phyloP scores from a whole-genome alignment of 1,140 invertebrate species.

The Apolygus lucorum region DNA sequence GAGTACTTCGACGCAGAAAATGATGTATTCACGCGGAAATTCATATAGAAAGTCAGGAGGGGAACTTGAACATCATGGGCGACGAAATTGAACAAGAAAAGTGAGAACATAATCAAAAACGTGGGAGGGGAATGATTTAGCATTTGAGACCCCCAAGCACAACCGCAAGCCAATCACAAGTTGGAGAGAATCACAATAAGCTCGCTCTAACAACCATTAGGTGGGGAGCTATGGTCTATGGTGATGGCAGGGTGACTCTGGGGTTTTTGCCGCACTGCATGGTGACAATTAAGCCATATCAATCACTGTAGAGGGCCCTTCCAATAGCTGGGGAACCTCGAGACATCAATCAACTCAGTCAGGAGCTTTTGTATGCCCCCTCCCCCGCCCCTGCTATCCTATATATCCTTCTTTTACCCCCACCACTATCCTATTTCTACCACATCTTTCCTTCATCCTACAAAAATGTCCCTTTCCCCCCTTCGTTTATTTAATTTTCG shows the following conservation, averaged over 20 bases:
- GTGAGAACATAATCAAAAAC: background rate
- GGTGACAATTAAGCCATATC: conserved; percentile 16
- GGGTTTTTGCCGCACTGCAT: background rate
- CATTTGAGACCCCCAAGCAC: conserved; percentile 1
- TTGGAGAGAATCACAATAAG: conserved; percentile 11
- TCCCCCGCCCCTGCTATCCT: background rate
- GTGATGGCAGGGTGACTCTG: background rate
- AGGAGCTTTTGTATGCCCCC: conserved; percentile 3
- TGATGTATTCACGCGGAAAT: background rate
- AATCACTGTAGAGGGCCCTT: conserved; percentile 5
- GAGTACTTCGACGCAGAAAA: background rate
- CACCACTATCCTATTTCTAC: no score
- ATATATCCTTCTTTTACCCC: no score
- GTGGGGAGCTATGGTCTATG: no score
- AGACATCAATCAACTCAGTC: conserved; percentile 16
- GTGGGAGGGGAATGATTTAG: background rate
- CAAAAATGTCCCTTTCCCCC: no score
- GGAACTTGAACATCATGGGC: no score
- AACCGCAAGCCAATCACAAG: conserved; percentile 11
- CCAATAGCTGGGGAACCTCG: background rate
- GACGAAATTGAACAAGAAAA: background rate
- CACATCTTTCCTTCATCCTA: no score
- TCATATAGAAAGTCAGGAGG: background rate
- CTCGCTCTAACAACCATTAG: conserved; percentile 5
- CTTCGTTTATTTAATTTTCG: no score